Conservation (phyloP, 1,140 invertebrate genomes). For the Aphis gossypii region DNA sequence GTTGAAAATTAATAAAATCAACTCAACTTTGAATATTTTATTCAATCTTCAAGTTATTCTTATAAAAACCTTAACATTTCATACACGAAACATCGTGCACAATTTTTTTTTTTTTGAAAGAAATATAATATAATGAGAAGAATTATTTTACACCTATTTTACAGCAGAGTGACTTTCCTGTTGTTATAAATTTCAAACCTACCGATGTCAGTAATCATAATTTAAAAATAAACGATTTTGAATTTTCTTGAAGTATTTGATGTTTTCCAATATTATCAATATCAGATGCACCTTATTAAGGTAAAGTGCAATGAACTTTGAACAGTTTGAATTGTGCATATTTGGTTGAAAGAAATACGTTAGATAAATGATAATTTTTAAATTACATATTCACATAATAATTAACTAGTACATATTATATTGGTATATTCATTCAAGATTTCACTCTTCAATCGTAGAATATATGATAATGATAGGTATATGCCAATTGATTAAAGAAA, state of each 20-base stretch:
- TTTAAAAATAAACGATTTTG: neutral
- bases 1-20: too few relatives aligned
- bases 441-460: neutral
- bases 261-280: neutral
- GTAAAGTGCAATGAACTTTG: neutral
- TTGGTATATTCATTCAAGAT: neutral
- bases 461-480: neutral
- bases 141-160: too few relatives aligned
- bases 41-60: too few relatives aligned
- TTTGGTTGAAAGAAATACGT: neutral
- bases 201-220: too few relatives aligned
- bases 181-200: too few relatives aligned
- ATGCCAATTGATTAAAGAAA: neutral
- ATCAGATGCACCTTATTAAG: neutral
- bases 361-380: neutral
- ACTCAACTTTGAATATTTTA: too few relatives aligned
- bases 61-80: too few relatives aligned
- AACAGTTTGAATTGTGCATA: neutral
- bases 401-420: neutral
- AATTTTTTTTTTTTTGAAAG: too few relatives aligned
- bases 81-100: too few relatives aligned
- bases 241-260: neutral
- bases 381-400: neutral
- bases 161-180: too few relatives aligned
- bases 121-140: too few relatives aligned